phyloP scores from a whole-genome alignment of 2,888 invertebrate genomes.

The Harpalus rubripes region DNA sequence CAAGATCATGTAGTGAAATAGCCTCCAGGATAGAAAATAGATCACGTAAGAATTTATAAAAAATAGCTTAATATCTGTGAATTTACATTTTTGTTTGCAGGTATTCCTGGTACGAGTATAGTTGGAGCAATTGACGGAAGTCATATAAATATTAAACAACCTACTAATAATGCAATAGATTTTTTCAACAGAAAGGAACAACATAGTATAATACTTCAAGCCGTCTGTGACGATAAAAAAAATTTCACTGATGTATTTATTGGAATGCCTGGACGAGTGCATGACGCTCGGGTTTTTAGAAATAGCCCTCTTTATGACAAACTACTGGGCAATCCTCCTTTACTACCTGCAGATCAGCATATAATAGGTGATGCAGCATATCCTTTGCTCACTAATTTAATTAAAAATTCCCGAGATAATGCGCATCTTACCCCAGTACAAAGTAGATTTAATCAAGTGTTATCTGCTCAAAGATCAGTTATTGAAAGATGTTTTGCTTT shows the following conservation, averaged over 20 bases:
- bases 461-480: conserved; percentile 31
- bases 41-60: background rate
- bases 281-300: conserved; percentile 66
- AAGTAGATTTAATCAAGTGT: conserved; percentile 46
- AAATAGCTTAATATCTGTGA: conserved; percentile 1
- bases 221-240: too few relatives aligned
- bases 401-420: too few relatives aligned
- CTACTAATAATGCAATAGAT: conserved; percentile 26
- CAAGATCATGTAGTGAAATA: too few relatives aligned
- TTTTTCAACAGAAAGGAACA: conserved; percentile 41
- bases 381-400: conserved; percentile 48
- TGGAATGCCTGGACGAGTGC: conserved; percentile 62
- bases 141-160: conserved; percentile 60
- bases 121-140: conserved; percentile 61
- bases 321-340: background rate
- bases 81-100: conserved; percentile 8
- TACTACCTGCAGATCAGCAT: conserved; percentile 45
- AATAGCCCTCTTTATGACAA: conserved; percentile 53
- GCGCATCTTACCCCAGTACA: too few relatives aligned
- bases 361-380: conserved; percentile 68
- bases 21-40: conserved; percentile 1
- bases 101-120: conserved; percentile 35
- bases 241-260: conserved; percentile 65
- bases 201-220: conserved; percentile 41
- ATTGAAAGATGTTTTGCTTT: conserved; percentile 64